These are phyloP conservation scores for Callaeas wilsoni DNA, from an alignment of 2,113 vertebrate species.

Conservation along the genomic window DNA sequence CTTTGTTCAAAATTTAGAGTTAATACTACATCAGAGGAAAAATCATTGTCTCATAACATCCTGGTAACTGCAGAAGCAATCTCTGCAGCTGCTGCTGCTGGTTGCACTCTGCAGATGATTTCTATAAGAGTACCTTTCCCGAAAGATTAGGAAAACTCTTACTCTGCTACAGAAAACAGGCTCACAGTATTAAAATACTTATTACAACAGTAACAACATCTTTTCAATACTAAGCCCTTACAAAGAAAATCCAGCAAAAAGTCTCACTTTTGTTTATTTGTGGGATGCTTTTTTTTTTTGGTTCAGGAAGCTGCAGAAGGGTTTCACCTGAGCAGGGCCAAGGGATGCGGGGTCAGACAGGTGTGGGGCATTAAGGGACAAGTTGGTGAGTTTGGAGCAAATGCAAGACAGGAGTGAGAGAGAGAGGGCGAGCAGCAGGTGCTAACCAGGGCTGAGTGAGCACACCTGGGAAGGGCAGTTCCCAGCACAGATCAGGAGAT, in stretches of 20 bases:
- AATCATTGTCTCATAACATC: background rate
- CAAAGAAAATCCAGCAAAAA: background rate
- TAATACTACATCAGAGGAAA: background rate
- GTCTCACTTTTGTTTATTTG: background rate
- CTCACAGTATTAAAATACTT: background rate
- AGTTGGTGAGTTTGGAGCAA: background rate
- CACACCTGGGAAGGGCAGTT: background rate
- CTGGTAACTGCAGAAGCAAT: background rate
- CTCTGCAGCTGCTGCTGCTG: background rate
- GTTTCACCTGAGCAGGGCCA: background rate
- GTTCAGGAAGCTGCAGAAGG: background rate
- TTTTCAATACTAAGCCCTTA: background rate
- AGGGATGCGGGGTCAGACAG: background rate
- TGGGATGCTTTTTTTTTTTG: background rate
- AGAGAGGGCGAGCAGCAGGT: rapidly evolving
- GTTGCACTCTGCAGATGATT: background rate
- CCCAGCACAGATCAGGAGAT: rapidly evolving
- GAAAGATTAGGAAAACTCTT: background rate
- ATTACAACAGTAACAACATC: background rate
- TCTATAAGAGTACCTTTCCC: background rate
- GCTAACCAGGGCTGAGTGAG: rapidly evolving
- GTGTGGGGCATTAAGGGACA: background rate
- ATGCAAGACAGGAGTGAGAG: background rate
- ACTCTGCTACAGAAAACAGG: background rate
- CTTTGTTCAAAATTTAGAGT: background rate